Percentiles rank a stretch among this genome's conserved stretches.
These are phyloP conservation scores for Rapana venosa DNA, from an alignment of 2,888 invertebrate species.

Conservation along the genomic window DNA sequence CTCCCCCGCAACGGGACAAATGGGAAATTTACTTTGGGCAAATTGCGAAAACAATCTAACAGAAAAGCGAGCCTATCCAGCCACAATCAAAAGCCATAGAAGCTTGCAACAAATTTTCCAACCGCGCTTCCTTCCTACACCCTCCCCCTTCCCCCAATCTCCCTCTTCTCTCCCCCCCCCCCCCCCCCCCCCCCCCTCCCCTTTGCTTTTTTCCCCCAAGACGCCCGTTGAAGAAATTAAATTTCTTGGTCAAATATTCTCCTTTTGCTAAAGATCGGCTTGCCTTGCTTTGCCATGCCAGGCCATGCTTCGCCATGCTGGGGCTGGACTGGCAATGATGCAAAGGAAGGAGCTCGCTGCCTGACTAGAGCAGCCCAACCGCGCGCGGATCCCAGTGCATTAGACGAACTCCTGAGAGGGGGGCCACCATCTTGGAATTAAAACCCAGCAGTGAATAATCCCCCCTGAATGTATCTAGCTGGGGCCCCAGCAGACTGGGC, in stretches of 20 bases:
- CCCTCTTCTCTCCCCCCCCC: not conserved
- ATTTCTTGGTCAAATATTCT: conserved; percentile 55
- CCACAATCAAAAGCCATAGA: conserved; percentile 48
- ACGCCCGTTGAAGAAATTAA: conserved; percentile 48
- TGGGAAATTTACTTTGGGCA: conserved; percentile 50
- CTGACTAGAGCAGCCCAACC: conserved; percentile 7
- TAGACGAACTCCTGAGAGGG: conserved; percentile 25
- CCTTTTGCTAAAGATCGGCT: conserved; percentile 45
- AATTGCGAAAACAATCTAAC: conserved; percentile 52
- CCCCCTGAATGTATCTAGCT: conserved; percentile 43
- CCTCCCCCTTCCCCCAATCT: not conserved
- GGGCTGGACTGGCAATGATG: conserved; percentile 34
- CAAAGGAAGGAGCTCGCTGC: conserved; percentile 36
- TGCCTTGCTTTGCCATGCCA: conserved; percentile 29
- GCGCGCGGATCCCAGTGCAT: conserved; percentile 29
- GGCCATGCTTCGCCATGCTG: conserved; percentile 18
- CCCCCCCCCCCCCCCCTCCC: not conserved
- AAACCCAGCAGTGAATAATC: conserved; percentile 43
- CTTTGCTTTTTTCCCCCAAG: not conserved
- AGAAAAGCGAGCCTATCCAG: conserved; percentile 42
- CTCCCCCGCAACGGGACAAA: conserved; percentile 47
- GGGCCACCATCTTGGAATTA: conserved; percentile 43
- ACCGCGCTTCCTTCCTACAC: not conserved
- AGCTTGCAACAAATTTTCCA: conserved; percentile 45
- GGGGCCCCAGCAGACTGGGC: conserved; percentile 24